Evolutionary conservation across 2,797 vertebrate genomes (phyloP).

Genomic region (Cirrhinus mrigala): DNA sequence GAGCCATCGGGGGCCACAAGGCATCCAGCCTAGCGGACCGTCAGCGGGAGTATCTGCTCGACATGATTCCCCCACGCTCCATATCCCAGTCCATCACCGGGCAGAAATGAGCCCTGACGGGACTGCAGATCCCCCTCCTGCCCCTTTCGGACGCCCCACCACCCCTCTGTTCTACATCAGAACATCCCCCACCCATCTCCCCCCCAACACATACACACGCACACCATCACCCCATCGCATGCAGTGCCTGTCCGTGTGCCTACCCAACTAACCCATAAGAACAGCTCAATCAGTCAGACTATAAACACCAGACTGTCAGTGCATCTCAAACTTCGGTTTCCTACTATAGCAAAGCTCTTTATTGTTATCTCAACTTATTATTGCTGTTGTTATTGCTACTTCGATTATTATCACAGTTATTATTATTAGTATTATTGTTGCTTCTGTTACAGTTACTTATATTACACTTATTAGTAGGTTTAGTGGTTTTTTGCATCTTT

Average conservation of each 20-base stretch:
- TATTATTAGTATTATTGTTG: slow-evolving; percentile 72
- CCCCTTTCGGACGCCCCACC: slow-evolving; percentile 67
- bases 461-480: slow-evolving; percentile 71
- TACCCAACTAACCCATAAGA: slow-evolving; percentile 82
- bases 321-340: slow-evolving; percentile 74
- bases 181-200: slow-evolving; percentile 38
- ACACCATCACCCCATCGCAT: slow-evolving; percentile 81
- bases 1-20: slow-evolving; percentile 86
- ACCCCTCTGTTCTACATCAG: slow-evolving; percentile 59
- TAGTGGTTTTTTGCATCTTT: slow-evolving; percentile 59
- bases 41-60: slow-evolving; percentile 88
- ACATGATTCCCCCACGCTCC: slow-evolving; percentile 90
- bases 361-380: slow-evolving; percentile 64
- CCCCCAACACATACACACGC: slow-evolving; percentile 58
- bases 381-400: slow-evolving; percentile 63
- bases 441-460: slow-evolving; percentile 76
- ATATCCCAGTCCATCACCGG: slow-evolving; percentile 94
- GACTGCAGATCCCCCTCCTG: slow-evolving; percentile 40
- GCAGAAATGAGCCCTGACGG: slow-evolving; percentile 83
- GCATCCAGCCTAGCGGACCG: slow-evolving; percentile 86
- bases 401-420: slow-evolving; percentile 65
- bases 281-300: slow-evolving; percentile 75
- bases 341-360: slow-evolving; percentile 75
- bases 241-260: slow-evolving; percentile 94
- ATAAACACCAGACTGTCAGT: slow-evolving; percentile 78